Evolutionary conservation across 1,140 invertebrate genomes (phyloP).

Genomic region (honey bee (Apis mellifera)): Amel_HAv3.1 CM009945.2:7206001-7206500

Average conservation of each 20-base stretch:
- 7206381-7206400: conserved; percentile 3
- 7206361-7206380: conserved; percentile 28
- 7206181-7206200: conserved; percentile 10
- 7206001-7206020: too few species aligned
- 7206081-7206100: too few species aligned
- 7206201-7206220: conserved; percentile 8
- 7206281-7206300: not conserved
- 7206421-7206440: too few species aligned
- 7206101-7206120: not conserved
- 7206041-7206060: too few species aligned
- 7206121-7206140: not conserved
- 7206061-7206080: too few species aligned
- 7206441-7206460: not conserved
- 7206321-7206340: conserved; percentile 20
- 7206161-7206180: not conserved
- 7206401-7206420: not conserved
- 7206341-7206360: conserved; percentile 37
- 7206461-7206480: not conserved
- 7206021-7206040: too few species aligned
- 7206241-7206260: not conserved
- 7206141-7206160: not conserved
- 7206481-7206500: too few species aligned
- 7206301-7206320: conserved; percentile 38
- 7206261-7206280: too few species aligned
- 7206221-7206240: conserved; percentile 6